Evolutionary conservation across 2,113 vertebrate genomes (phyloP), one percentile per base, ranked within the genome.

Genomic region (Chloropsis hardwickii): DNA sequence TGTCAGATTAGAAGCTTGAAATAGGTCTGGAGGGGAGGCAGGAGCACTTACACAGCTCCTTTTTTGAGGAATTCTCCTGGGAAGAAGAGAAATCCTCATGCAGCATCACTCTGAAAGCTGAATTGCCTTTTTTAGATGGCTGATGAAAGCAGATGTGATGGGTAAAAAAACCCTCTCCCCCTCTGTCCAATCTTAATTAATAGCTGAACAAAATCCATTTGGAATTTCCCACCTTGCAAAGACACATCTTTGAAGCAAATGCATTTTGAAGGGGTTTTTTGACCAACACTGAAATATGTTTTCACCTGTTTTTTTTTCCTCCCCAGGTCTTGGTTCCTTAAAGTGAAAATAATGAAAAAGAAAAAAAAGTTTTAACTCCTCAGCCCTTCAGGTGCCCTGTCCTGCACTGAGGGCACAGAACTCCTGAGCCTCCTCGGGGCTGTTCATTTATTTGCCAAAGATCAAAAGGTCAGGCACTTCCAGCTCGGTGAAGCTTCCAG

Each of bases 401-500:
- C 28, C 57, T 57, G 28, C 40, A 14, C 18, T 2, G 78, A 79
- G 79, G 54, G 78, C 48, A 39, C 81, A 71, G 42, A 17, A 3
- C 61, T 72, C 44, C 45, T 2, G 1, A 11, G 40, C 40, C 40
- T 87, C 37, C 84, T 56, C 1, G 1, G 70, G 74, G 67, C 81
- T 77, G 6, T 14, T 88, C 48, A 9, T 80, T 88, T 85, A 1
- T 65, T 76, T 72, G 47, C 44, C 48, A 9, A 28, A 69, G 95
- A 97, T 77, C 94, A 93, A 69, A 90, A 95, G 95, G 94, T 94
- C 94, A 81, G 62, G 74, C 70, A 12, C 73, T 93, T 88, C 57
- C 81, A 80, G 95, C 85, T 57, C 66, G n/a, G 69, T 57, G 81
- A 45, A 93, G 92, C 92, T 93, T 65, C 88, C 73, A 85, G 53